A percentile compares a stretch with the other conserved stretches of the same genome.
Conservation (phyloP, 2,797 vertebrate genomes). For the Menidia menidia region DNA sequence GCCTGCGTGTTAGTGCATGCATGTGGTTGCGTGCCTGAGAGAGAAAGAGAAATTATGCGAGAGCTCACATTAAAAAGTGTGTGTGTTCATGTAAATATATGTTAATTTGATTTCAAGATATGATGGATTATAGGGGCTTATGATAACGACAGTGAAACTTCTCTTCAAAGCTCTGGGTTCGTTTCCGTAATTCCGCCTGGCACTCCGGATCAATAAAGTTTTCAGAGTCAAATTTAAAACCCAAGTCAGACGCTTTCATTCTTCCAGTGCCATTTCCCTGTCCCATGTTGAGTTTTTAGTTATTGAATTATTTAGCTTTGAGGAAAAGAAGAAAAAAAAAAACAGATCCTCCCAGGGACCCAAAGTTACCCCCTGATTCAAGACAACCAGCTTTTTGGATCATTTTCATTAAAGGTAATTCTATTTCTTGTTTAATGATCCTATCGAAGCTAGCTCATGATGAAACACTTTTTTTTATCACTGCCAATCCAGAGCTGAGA, state of each 20-base stretch:
- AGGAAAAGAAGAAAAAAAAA: slow-evolving; percentile 39
- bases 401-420: slow-evolving; percentile 49
- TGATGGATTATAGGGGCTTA: slow-evolving; percentile 77
- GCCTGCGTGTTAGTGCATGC: slow-evolving; percentile 52
- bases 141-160: slow-evolving; percentile 76
- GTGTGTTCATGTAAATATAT: slow-evolving; percentile 71
- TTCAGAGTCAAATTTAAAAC: slow-evolving; percentile 51
- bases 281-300: slow-evolving; percentile 39
- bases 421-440: slow-evolving; percentile 42
- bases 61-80: slow-evolving; percentile 24
- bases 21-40: slow-evolving; percentile 18
- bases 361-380: background rate
- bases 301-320: slow-evolving; percentile 24
- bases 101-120: slow-evolving; percentile 80
- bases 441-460: slow-evolving; percentile 20
- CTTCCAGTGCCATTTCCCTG: slow-evolving; percentile 48
- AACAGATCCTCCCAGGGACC: slow-evolving; percentile 41
- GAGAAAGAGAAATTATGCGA: slow-evolving; percentile 45
- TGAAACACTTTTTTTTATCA: background rate
- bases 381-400: slow-evolving; percentile 37
- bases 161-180: slow-evolving; percentile 70
- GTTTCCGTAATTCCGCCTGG: slow-evolving; percentile 70
- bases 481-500: background rate
- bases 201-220: slow-evolving; percentile 76
- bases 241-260: slow-evolving; percentile 46